A percentile compares a stretch with the other conserved stretches of the same genome.
Conservation (phyloP, 2,797 vertebrate genomes). For the Paratrypauchen microcephalus region DNA sequence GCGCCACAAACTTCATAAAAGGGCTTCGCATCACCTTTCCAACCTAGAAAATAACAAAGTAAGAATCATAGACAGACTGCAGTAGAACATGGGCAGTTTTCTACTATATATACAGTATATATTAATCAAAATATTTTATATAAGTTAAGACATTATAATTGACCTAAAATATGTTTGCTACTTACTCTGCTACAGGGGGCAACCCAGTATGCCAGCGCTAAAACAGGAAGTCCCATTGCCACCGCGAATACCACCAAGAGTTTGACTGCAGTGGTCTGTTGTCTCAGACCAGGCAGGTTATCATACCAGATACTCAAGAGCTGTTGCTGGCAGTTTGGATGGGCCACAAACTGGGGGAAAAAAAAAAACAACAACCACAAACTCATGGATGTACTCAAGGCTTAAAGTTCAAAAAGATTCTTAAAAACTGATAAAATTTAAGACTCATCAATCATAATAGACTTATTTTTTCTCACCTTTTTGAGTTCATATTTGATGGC, state of each 20-base stretch:
- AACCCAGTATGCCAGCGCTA: conserved; percentile 91
- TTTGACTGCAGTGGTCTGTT: conserved; percentile 92
- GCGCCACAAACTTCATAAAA: conserved; percentile 98
- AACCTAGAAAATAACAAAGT: conserved; percentile 74
- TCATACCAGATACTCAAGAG: conserved; percentile 98
- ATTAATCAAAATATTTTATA: too few species aligned
- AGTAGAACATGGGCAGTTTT: too few species aligned
- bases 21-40: conserved; percentile 95
- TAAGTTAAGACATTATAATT: not conserved
- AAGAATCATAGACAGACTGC: not conserved
- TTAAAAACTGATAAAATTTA: not conserved
- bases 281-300: conserved; percentile 89
- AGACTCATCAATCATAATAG: not conserved
- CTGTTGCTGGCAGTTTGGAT: conserved; percentile 98
- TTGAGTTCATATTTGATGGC: conserved; percentile 98
- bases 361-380: not conserved
- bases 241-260: conserved; percentile 93
- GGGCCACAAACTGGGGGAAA: conserved; percentile 89
- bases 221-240: conserved; percentile 87
- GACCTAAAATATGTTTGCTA: not conserved
- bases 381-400: not conserved
- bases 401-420: not conserved
- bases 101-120: too few species aligned
- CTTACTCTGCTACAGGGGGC: conserved; percentile 93
- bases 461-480: conserved; percentile 82